A percentile compares a stretch with the other conserved stretches of the same genome.
phyloP scores from a whole-genome alignment of 2,113 vertebrate species.

The Rhombomys opimus region DNA sequence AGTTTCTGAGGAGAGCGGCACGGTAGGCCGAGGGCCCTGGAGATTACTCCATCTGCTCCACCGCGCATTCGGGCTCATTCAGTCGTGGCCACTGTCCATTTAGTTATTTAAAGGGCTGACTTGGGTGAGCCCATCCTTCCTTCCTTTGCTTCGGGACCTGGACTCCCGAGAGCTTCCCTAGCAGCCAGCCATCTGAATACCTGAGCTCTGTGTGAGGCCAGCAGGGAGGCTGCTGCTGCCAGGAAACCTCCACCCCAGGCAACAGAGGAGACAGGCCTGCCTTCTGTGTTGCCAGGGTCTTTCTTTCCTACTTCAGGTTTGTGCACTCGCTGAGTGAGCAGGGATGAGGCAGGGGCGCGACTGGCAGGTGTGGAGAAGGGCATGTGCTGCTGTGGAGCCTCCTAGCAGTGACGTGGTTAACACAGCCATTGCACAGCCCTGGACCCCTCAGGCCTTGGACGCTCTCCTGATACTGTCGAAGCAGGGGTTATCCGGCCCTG shows the following conservation, averaged over 20 bases:
- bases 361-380: neutral
- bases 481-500: neutral
- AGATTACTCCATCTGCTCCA: neutral
- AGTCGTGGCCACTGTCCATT: neutral
- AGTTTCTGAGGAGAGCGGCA: neutral
- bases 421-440: rapidly evolving
- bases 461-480: neutral
- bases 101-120: neutral
- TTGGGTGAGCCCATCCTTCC: neutral
- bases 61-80: neutral
- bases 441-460: neutral
- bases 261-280: rapidly evolving
- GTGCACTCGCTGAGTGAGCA: neutral
- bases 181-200: neutral
- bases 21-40: rapidly evolving
- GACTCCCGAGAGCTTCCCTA: neutral
- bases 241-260: neutral
- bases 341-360: neutral
- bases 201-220: neutral
- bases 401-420: rapidly evolving
- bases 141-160: neutral
- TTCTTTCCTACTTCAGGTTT: neutral
- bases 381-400: neutral
- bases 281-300: no score
- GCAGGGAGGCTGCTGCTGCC: neutral